Base-by-base conservation (phyloP, 2,113 vertebrate genomes). In the Planiliza haematocheilus region DNA sequence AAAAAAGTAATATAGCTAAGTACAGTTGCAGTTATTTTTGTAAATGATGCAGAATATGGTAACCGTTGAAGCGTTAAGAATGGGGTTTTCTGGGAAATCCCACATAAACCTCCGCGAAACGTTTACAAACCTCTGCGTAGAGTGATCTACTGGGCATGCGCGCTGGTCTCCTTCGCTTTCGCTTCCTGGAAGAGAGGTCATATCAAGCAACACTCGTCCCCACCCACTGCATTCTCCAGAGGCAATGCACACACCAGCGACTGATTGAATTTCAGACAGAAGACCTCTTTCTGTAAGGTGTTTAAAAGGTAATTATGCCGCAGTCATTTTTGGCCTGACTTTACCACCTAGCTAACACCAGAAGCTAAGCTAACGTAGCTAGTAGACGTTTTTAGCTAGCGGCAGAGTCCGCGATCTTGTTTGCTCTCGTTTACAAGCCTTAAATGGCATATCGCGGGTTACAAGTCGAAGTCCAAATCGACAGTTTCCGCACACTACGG, bases 131-230 rank as follows among this genome's bases (percentile, higher is more conserved):
- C n/a, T n/a, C n/a, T n/a, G n/a, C n/a, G n/a, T n/a, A n/a, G n/a
- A n/a, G n/a, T n/a, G 24, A 30, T 30, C 24, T 30, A 3, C 24
- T 45, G 43, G 14, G 43, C 43, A 45, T 13, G 11, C 0, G 56
- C 70, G 8, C 37, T 72, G 62, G n/a, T 63, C 0, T 7, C 12
- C 3, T 10, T 3, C 4, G 14, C 2, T 51, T 48, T 53, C 36
- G 38, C 74, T 91, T 90, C 87, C 86, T 51, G 21, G 20, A 14
- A 43, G 2, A 21, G 46, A 80, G 78, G 86, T 76, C 77, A 53
- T 18, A 12, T 60, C 13, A 59, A 11, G n/a, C 6, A 50, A 49
- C 13, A 8, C 43, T 6, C 24, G 8, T 12, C 41, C 46, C 3
- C 12, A n/a, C 38, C 13, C 20, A 2, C 1, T 30, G 5, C 8